Conservation (phyloP, 2,797 vertebrate species). For the Cyprinodon diabolis region DNA sequence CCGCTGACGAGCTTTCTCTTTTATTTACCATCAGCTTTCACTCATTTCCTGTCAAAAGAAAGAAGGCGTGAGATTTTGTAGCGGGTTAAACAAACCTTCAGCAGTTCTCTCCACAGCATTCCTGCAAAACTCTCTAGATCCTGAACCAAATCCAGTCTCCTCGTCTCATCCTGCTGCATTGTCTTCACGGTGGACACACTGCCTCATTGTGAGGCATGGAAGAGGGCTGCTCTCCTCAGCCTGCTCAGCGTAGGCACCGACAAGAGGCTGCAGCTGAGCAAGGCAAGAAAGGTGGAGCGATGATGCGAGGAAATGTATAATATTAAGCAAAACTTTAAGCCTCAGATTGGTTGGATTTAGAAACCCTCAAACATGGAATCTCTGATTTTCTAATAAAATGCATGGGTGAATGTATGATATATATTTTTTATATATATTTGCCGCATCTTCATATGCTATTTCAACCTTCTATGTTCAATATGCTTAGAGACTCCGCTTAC, state of each 20-base stretch:
- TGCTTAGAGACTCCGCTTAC: too few species aligned
- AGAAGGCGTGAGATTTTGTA: conserved; percentile 9
- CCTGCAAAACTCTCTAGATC: conserved; percentile 37
- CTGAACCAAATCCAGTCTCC: conserved; percentile 22
- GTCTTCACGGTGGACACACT: conserved; percentile 54
- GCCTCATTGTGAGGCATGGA: conserved; percentile 63
- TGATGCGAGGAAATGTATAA: neutral
- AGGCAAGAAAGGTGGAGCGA: neutral
- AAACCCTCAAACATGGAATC: neutral
- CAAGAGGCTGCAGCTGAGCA: neutral
- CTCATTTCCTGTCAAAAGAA: conserved; percentile 6
- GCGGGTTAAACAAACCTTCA: conserved; percentile 58
- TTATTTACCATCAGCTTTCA: neutral
- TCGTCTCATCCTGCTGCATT: conserved; percentile 66
- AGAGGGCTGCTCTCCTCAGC: conserved; percentile 45
- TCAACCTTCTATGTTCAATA: too few species aligned
- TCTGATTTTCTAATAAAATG: neutral
- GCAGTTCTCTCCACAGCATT: conserved; percentile 32
- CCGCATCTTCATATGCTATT: too few species aligned
- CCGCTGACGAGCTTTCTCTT: neutral
- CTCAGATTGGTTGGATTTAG: neutral
- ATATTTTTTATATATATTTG: too few species aligned
- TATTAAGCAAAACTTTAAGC: too few species aligned
- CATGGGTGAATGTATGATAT: too few species aligned
- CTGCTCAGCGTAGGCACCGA: conserved; percentile 26